phyloP scores from a whole-genome alignment of 37 sponge, comb jelly and placozoan genomes.

The Oscarella lobularis region DNA sequence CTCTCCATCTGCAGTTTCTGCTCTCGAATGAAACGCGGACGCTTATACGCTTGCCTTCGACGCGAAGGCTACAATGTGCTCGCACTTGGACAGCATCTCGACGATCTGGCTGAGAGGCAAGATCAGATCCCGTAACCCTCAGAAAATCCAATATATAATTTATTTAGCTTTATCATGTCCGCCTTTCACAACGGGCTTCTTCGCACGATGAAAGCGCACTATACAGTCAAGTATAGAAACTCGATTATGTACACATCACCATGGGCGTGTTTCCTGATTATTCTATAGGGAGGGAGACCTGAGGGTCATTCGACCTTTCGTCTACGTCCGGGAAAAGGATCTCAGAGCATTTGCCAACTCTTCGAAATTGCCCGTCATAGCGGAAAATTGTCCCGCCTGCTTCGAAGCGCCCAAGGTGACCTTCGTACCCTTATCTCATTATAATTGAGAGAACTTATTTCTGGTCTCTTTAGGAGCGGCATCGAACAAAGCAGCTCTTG shows the following conservation, averaged over 20 bases:
- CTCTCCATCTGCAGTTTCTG: constrained; percentile 85
- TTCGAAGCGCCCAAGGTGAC: constrained; percentile 82
- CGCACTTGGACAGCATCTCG: constrained; percentile 87
- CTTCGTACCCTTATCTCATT: not conserved
- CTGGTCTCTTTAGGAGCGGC: constrained; percentile 46
- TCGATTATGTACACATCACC: not conserved
- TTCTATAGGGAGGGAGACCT: constrained; percentile 65
- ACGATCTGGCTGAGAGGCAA: constrained; percentile 72
- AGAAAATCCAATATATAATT: not conserved
- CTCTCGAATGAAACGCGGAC: constrained; percentile 84
- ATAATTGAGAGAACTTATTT: not conserved
- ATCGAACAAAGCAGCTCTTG: constrained; percentile 75
- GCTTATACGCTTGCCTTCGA: constrained; percentile 65
- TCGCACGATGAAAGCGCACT: constrained; percentile 85
- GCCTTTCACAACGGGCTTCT: constrained; percentile 83
- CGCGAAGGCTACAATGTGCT: constrained; percentile 81
- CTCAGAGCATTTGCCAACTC: constrained; percentile 62
- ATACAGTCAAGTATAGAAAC: not conserved
- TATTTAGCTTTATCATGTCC: constrained; percentile 70
- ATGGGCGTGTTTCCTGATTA: not conserved
- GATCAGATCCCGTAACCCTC: too few species aligned
- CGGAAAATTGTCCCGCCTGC: constrained; percentile 94
- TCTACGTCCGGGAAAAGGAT: constrained; percentile 75
- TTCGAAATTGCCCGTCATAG: constrained; percentile 62
- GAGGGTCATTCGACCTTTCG: constrained; percentile 79